A percentile compares a stretch with the other conserved stretches of the same genome.
Conservation (phyloP, 2,113 vertebrate species). For the Benitochromis conjunctus region DNA sequence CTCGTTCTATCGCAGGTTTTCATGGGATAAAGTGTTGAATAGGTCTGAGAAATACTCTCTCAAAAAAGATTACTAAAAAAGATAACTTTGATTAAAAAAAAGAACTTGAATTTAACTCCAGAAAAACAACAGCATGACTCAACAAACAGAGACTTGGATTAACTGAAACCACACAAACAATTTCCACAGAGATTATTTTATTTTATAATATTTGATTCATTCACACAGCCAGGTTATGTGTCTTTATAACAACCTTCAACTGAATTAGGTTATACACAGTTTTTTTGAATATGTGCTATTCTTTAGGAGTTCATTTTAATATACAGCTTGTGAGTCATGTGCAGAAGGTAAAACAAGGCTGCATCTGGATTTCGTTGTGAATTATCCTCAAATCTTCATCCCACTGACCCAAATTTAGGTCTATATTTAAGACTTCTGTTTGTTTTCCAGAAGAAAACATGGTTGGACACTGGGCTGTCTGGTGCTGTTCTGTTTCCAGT, state of each 20-base stretch:
- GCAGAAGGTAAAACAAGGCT: neutral
- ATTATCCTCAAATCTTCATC: neutral
- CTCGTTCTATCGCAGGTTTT: too few species aligned
- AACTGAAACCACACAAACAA: neutral
- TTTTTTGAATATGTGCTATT: neutral
- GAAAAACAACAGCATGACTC: neutral
- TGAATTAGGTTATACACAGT: neutral
- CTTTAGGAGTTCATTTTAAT: neutral
- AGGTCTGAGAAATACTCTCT: neutral
- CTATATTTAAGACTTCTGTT: neutral
- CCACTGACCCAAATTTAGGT: neutral
- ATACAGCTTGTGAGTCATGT: neutral
- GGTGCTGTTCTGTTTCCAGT: neutral
- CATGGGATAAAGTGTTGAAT: neutral
- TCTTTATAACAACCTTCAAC: neutral
- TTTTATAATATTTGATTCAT: neutral
- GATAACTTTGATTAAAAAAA: too few species aligned
- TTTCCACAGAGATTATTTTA: neutral
- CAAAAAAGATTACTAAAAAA: too few species aligned
- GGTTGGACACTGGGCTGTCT: neutral
- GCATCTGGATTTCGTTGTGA: neutral
- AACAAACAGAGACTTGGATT: neutral
- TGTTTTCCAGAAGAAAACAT: neutral
- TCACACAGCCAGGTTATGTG: neutral
- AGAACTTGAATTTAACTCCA: too few species aligned